phyloP scores from a whole-genome alignment of 2,113 vertebrate genomes.

The Corydoras maculifer region DNA sequence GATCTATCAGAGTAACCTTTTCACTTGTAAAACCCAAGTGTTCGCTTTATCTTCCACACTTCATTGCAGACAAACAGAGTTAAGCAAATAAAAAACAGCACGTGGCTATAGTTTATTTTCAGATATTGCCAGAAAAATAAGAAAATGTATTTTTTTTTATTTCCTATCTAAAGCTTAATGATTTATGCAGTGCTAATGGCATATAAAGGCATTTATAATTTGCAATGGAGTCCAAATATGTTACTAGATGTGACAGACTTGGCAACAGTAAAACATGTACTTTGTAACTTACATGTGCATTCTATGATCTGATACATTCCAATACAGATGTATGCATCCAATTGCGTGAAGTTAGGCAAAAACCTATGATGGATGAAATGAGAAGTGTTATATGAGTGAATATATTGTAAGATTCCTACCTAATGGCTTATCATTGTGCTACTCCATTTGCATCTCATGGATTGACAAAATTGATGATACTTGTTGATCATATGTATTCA shows the following conservation, averaged over 20 bases:
- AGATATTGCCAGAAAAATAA: neutral
- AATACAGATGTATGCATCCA: neutral
- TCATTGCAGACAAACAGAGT: constrained; percentile 32
- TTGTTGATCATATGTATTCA: constrained; percentile 22
- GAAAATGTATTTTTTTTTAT: too few relatives aligned
- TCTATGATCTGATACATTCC: too few relatives aligned
- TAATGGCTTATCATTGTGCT: constrained; percentile 36
- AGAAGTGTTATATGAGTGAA: constrained; percentile 10
- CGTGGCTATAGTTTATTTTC: constrained; percentile 7
- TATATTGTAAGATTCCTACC: constrained; percentile 23
- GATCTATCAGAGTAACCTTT: constrained; percentile 40
- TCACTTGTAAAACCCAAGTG: constrained; percentile 25
- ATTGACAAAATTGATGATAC: constrained; percentile 37
- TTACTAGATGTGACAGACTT: too few relatives aligned
- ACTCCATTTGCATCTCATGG: constrained; percentile 35
- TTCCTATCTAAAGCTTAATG: too few relatives aligned
- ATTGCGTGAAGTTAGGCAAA: neutral
- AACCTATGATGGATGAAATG: neutral
- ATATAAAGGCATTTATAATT: too few relatives aligned
- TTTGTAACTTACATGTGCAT: too few relatives aligned
- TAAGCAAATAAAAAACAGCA: neutral
- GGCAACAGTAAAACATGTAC: too few relatives aligned
- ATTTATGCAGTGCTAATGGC: too few relatives aligned
- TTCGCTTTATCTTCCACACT: constrained; percentile 12
- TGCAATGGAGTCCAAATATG: too few relatives aligned